Evolutionary conservation across 92 coral and sea anemone genomes (phyloP).

Genomic region (Epizoanthus fatuus): DNA sequence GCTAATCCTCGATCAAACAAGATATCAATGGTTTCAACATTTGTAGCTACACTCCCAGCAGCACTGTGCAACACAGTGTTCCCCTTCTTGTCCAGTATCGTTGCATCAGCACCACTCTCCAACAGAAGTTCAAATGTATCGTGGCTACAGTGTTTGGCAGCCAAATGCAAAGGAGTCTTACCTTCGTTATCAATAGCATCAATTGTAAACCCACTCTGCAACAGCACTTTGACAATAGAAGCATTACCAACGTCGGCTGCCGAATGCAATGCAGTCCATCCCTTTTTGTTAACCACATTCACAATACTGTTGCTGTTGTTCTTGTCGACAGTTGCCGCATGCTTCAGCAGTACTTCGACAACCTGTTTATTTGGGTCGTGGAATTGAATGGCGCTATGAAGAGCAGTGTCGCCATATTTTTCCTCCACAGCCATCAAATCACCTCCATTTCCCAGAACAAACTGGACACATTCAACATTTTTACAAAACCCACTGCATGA

Average conservation of each 20-base stretch:
- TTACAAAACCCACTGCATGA: background rate
- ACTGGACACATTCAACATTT: background rate
- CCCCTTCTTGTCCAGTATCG: background rate
- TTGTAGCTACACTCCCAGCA: background rate
- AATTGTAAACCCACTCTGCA: background rate
- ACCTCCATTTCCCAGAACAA: no score
- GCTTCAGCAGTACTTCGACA: background rate
- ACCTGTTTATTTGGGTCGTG: background rate
- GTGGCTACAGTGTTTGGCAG: no score
- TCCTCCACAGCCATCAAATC: no score
- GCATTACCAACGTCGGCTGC: background rate
- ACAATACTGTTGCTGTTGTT: no score
- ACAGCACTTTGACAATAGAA: background rate
- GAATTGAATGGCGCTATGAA: background rate
- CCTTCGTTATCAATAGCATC: background rate
- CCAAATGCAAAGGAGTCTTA: background rate
- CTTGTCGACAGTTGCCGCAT: no score
- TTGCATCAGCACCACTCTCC: slow-evolving; percentile 9
- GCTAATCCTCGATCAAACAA: background rate
- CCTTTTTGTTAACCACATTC: no score
- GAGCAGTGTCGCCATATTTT: background rate
- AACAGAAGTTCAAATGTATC: background rate
- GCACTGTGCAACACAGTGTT: background rate
- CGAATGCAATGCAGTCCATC: background rate
- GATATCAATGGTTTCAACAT: background rate